phyloP scores from a whole-genome alignment of 1,140 invertebrate species.

The Tribolium madens region DNA sequence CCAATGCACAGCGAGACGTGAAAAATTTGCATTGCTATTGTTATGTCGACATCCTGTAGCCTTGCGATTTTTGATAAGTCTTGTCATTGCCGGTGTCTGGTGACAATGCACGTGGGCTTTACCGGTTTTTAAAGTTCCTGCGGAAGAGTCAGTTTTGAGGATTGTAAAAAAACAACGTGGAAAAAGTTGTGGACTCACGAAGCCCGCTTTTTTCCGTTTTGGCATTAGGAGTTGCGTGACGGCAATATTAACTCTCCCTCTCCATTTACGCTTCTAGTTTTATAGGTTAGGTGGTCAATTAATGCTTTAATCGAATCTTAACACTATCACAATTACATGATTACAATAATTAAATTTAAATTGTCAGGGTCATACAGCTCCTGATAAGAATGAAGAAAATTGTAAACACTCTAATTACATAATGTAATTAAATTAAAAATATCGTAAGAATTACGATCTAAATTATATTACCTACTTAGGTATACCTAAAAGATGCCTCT shows the following conservation, averaged over 20 bases:
- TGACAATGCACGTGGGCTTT: background rate
- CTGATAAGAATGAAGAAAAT: no score
- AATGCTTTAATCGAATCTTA: background rate
- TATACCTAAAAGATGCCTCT: no score
- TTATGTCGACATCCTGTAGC: background rate
- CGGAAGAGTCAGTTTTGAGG: background rate
- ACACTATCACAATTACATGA: background rate
- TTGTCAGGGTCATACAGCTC: background rate
- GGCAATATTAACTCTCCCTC: background rate
- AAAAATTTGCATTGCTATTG: background rate
- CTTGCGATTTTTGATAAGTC: background rate
- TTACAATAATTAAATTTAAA: background rate
- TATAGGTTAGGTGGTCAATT: constrained; percentile 36
- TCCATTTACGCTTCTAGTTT: constrained; percentile 32
- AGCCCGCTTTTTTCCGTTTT: background rate
- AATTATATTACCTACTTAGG: no score
- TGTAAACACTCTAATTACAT: no score
- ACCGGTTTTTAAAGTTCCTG: background rate
- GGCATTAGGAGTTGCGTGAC: constrained; percentile 33
- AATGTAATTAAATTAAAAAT: no score
- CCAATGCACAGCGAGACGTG: background rate
- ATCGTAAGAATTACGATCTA: no score
- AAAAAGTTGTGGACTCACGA: background rate
- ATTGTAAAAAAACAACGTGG: no score
- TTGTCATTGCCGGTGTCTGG: background rate